Evolutionary conservation across 2,888 invertebrate species (phyloP).

Genomic region (Netelia fuscicornis): DNA sequence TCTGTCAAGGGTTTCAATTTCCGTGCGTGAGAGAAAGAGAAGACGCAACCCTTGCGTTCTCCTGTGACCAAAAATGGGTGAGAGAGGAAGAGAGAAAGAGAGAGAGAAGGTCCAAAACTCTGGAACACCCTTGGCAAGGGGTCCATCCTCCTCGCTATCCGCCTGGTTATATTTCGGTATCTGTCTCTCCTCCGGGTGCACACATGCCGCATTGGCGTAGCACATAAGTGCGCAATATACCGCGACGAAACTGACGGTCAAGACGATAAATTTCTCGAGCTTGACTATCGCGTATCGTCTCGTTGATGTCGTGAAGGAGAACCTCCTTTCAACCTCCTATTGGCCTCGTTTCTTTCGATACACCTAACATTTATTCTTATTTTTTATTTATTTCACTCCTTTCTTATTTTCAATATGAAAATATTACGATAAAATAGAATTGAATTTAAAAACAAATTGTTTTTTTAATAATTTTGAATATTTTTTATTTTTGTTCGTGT

Average conservation of each 20-base stretch:
- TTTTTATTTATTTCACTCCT: too few relatives aligned
- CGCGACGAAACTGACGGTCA: slow-evolving; percentile 16
- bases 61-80: slow-evolving; percentile 42
- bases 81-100: slow-evolving; percentile 60
- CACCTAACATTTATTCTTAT: too few relatives aligned
- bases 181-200: slow-evolving; percentile 77
- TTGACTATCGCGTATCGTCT: too few relatives aligned
- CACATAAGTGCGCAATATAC: slow-evolving; percentile 57
- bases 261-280: slow-evolving; percentile 9
- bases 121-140: slow-evolving; percentile 84
- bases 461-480: too few relatives aligned
- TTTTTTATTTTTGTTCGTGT: too few relatives aligned
- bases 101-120: slow-evolving; percentile 77
- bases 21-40: slow-evolving; percentile 11
- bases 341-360: too few relatives aligned
- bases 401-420: too few relatives aligned
- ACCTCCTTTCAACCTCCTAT: not conserved
- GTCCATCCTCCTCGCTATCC: slow-evolving; percentile 72
- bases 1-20: slow-evolving; percentile 24
- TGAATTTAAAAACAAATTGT: too few relatives aligned
- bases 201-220: slow-evolving; percentile 81
- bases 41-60: slow-evolving; percentile 75
- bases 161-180: slow-evolving; percentile 82
- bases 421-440: too few relatives aligned
- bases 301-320: too few relatives aligned